Evolutionary conservation across 2,888 invertebrate genomes (phyloP), one percentile per base, ranked within the genome.

Genomic region (Drosophila birchii): DNA sequence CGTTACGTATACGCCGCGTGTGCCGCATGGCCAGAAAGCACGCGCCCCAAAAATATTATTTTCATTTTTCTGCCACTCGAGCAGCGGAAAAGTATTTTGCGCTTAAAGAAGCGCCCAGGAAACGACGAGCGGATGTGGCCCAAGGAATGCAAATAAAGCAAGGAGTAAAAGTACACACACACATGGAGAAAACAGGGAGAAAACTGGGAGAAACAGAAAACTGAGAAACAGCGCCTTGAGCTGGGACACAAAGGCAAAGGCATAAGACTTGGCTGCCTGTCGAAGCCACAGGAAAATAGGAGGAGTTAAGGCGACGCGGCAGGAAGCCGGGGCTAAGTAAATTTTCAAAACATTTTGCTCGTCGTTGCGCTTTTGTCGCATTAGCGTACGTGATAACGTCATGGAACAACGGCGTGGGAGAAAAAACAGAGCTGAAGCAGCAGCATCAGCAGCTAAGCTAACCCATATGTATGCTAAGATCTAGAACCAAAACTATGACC

Each of bases 341-440:
- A 85, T 84, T 87, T 76, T 68, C 72, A 79, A 78, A 85, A 85
- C 87, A 85, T 85, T 87, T 80, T 86, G 81, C 81, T 78, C 72
- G 60, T 78, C 79, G 86, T 78, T 81, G 89, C 88, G 86, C 84
- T 88, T 88, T 80, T 87, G 88, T 84, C 88, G 89, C 88, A 89
- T 89, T 89, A 89, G 80, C 77, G 86, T 79, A 88, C 88, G 89
- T 89, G 88, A 86, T 80, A 79, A 75, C 78, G 76, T 80, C 68
- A 58, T 49, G 75, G 64, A 66, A 71, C 51, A 70, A 59, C 58
- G 76, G 49, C 29, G 45, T 26, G 39, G 36, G 16, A 51, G 34
- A 51, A 44, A 43, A 47, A 49, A 57, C 51, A 71, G 14, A 34
- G 34, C 29, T 29, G 29, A n/a, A 26, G 47, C 47, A 47, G 16